Base-by-base conservation (phyloP, 2,113 vertebrate species). In the Chionomys nivalis region DNA sequence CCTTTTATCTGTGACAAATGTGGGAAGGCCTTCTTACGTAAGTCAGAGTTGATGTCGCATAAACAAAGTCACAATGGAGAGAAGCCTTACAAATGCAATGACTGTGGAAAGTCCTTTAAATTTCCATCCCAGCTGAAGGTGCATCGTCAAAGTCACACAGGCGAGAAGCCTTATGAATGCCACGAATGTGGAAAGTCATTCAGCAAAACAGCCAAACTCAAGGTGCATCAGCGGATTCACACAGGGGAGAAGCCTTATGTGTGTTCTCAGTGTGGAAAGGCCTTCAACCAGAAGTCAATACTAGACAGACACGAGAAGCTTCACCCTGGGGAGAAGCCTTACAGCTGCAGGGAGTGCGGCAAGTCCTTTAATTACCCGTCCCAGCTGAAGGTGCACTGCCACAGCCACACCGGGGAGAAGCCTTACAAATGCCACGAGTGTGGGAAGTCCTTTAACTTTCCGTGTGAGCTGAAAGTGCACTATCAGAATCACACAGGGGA, bases 271-370 rank as follows among this genome's bases (percentile, higher is more conserved):
- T 87, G 83, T 49, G 83, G 83, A 49, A 87, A 87, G 63, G 83
- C 83, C 83, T 87, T 87, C 31, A 87, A 87, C 47, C 83, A 87
- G 83, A 87, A 87, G 7, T 87, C 83, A 47, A 87, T 87, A 68
- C 63, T 87, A 36, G 83, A 87, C 63, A 66, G 83, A 65, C 83
- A 87, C 23, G 83, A 87, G 23, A 87, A 87, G 11, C 83, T 87
- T 68, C 83, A 87, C 83, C 83, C 83, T 36, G 83, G 83, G 42
- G 83, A 87, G 83, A 87, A 87, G 63, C 83, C 83, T 87, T 87
- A 87, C 44, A 68, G 68, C 36, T 87, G 83, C 42, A 24, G 17
- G 33, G 83, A 87, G 28, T 87, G 83, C 36, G 83, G 83, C 31
- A 87, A 87, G 63, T 87, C 83, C 47, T 87, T 87, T 49, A 87